These are phyloP conservation scores for Drosophila pandora DNA, from an alignment of 1,140 invertebrate genomes.

Conservation along the genomic window DNA sequence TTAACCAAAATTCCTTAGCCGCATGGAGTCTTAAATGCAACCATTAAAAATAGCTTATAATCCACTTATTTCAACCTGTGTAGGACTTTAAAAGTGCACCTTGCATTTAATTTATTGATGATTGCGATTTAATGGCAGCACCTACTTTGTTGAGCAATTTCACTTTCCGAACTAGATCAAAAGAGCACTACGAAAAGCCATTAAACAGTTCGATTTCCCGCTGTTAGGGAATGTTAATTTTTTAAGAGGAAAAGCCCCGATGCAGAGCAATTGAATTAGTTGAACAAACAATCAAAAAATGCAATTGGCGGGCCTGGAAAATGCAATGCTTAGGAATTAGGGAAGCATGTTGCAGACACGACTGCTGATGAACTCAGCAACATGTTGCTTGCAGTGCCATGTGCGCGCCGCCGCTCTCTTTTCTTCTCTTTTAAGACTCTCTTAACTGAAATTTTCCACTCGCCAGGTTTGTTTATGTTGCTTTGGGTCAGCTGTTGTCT, in stretches of 20 bases:
- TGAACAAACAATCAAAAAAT: conserved; percentile 51
- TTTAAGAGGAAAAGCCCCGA: conserved; percentile 1
- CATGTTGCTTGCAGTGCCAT: conserved; percentile 27
- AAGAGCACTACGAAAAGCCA: conserved; percentile 14
- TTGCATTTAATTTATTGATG: conserved; percentile 6
- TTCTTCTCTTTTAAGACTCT: neutral
- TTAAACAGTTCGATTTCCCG: conserved; percentile 17
- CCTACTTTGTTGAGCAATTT: conserved; percentile 12
- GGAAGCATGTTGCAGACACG: neutral
- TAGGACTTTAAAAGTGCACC: neutral
- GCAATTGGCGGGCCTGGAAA: conserved; percentile 21
- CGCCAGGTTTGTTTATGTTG: conserved; percentile 46
- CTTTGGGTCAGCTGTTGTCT: conserved; percentile 48
- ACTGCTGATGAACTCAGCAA: neutral
- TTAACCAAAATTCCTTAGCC: neutral
- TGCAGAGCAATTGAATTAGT: conserved; percentile 31
- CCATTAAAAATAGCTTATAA: neutral
- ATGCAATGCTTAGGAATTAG: neutral
- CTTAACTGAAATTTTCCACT: neutral
- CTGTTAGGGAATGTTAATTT: conserved; percentile 28
- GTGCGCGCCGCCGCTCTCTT: conserved; percentile 34
- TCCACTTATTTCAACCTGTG: neutral
- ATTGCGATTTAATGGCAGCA: conserved; percentile 31
- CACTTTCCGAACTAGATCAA: conserved; percentile 8
- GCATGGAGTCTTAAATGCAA: neutral